These are phyloP conservation scores for Helobdella robusta DNA, from an alignment of 2,888 invertebrate species.

Conservation along the genomic window DNA sequence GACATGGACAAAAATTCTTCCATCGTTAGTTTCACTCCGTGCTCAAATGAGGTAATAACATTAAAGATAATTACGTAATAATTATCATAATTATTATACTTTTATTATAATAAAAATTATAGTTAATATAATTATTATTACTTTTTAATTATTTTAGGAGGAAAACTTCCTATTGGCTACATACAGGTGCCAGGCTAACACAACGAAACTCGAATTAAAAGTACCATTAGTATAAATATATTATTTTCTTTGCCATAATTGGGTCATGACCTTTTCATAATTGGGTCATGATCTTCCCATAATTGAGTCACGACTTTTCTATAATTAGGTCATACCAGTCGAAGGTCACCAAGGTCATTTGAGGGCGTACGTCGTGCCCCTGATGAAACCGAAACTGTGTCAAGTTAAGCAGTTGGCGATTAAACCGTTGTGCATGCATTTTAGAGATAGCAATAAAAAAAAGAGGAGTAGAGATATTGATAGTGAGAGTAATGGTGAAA, in stretches of 20 bases:
- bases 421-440: constrained; percentile 68
- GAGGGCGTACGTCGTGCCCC: constrained; percentile 67
- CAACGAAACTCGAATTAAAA: constrained; percentile 75
- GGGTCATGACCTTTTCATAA: too few species aligned
- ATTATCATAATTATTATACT: neutral
- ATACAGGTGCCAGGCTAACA: constrained; percentile 84
- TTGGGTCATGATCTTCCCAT: too few species aligned
- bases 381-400: constrained; percentile 69
- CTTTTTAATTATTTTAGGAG: constrained; percentile 51
- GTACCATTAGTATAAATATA: constrained; percentile 54
- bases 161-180: constrained; percentile 70
- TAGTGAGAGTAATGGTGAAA: neutral
- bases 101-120: neutral
- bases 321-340: constrained; percentile 48
- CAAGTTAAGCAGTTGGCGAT: constrained; percentile 62
- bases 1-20: constrained; percentile 74
- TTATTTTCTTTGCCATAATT: neutral
- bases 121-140: too few species aligned
- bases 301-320: too few species aligned
- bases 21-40: constrained; percentile 65
- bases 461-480: neutral
- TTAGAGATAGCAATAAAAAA: constrained; percentile 48
- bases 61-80: constrained; percentile 4
- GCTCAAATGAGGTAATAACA: constrained; percentile 56
- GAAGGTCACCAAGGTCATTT: constrained; percentile 70